These are phyloP conservation scores for Cheilosia impressa DNA, from an alignment of 2,888 invertebrate species.

Conservation along the genomic window DNA sequence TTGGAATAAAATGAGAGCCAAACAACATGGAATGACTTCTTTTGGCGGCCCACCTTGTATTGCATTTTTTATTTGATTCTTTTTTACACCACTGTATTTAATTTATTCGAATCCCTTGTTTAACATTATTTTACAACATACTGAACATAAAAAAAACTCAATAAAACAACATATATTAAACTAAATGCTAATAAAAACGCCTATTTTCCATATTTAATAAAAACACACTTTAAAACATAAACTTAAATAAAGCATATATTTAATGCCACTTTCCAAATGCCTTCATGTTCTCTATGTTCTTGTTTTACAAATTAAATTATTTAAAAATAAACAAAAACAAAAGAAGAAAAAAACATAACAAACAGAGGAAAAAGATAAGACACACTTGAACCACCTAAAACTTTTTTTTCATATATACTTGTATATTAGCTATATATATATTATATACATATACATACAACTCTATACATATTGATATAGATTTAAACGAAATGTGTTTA, in stretches of 20 bases:
- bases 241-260: slow-evolving; percentile 68
- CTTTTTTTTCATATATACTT: slow-evolving; percentile 70
- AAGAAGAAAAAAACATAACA: slow-evolving; percentile 25
- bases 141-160: slow-evolving; percentile 71
- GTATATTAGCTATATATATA: slow-evolving; percentile 73
- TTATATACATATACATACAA: slow-evolving; percentile 70
- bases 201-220: slow-evolving; percentile 56
- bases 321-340: slow-evolving; percentile 36
- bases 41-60: too few relatives aligned
- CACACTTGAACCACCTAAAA: slow-evolving; percentile 75
- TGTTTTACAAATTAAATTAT: slow-evolving; percentile 64
- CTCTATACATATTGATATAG: slow-evolving; percentile 75
- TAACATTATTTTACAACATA: slow-evolving; percentile 47
- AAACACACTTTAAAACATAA: slow-evolving; percentile 60
- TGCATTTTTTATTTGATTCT: too few relatives aligned
- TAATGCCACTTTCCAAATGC: slow-evolving; percentile 73
- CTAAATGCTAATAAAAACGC: slow-evolving; percentile 54
- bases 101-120: neutral
- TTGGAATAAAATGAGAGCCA: too few relatives aligned
- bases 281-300: slow-evolving; percentile 75
- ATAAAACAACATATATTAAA: slow-evolving; percentile 63
- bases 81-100: neutral
- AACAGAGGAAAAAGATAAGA: slow-evolving; percentile 72
- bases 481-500: slow-evolving; percentile 66
- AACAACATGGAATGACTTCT: too few relatives aligned